A percentile compares a stretch with the other conserved stretches of the same genome.
Conservation (phyloP, 2,113 vertebrate genomes). For the Antechinus stuartii region DNA sequence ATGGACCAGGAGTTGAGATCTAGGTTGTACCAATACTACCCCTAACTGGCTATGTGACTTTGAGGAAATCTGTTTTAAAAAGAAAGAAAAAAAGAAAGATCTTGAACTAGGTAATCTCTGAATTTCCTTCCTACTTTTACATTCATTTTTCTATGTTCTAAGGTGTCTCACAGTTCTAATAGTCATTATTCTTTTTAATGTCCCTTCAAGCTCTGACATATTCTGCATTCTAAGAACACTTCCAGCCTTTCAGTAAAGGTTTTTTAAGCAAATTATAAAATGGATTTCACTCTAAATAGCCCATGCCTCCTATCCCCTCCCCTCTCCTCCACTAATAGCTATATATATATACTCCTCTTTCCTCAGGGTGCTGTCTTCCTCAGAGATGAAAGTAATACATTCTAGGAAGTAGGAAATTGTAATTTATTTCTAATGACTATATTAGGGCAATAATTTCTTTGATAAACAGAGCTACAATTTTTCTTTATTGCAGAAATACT, state of each 20-base stretch:
- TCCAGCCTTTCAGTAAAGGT: not conserved
- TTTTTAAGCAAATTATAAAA: conserved; percentile 3
- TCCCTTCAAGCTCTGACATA: not conserved
- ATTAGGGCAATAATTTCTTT: conserved; percentile 1
- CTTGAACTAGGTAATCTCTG: not conserved
- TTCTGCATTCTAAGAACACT: not conserved
- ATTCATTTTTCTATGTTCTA: not conserved
- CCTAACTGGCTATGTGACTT: not conserved
- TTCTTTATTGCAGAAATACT: not conserved
- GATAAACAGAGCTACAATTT: not conserved
- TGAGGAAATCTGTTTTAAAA: not conserved
- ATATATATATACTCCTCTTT: not conserved
- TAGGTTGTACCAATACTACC: not conserved
- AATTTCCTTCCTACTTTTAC: not conserved
- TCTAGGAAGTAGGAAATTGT: not conserved
- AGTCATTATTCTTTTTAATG: not conserved
- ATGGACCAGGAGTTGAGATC: not conserved
- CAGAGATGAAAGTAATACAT: not conserved
- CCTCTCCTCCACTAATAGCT: not conserved
- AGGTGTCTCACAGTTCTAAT: not conserved
- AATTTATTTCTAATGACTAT: not conserved
- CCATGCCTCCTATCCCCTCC: not conserved
- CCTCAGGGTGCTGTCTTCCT: not conserved
- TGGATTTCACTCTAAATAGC: not conserved
- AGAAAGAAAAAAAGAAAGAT: not conserved